Base-by-base conservation (phyloP, 2,888 invertebrate genomes). In the Apotomis betuletana region DNA sequence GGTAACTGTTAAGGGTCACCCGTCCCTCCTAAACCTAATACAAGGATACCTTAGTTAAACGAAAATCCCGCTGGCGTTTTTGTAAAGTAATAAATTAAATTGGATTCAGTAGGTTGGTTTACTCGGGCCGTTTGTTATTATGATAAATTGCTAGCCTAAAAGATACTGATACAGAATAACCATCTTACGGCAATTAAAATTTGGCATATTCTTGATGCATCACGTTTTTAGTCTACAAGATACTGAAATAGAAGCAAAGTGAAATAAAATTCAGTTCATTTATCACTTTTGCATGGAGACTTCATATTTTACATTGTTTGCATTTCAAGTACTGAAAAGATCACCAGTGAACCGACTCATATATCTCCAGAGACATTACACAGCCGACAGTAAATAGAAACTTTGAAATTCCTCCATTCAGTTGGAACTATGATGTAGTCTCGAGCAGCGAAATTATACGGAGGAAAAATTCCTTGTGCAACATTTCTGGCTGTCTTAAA, bases 41-140 rank as follows among this genome's bases (percentile, higher is more conserved):
- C 55, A 71, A 62, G 71, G 67, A 67, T 71, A 71, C 71, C 71
- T 71, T 62, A 62, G 67, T 62, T 71, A 67, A 71, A 71, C 61
- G 67, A 71, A 62, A 71, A 71, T 51, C 71, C 71, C 57, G 61
- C 57, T 62, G 55, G 67, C 61, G 61, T 71, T 71, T 71, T 71
- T 71, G 71, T 41, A 57, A 71, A 62, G 67, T 71, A 62, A 67
- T 71, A 71, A 71, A 71, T 71, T 71, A 71, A 71, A 71, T 67
- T 67, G 67, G 67, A 71, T 67, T 62, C 41, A 57, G 61, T 71
- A 67, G 61, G 71, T 67, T 67, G 67, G 67, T 71, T 67, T 62
- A 71, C 67, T 41, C 41, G 61, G 71, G 61, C 62, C 71, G 67
- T 71, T 71, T 57, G 57, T 67, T 71, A 62, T 71, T 71, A 52